Conservation (phyloP, 1,140 invertebrate species). For the Hylaeus volcanicus region DNA sequence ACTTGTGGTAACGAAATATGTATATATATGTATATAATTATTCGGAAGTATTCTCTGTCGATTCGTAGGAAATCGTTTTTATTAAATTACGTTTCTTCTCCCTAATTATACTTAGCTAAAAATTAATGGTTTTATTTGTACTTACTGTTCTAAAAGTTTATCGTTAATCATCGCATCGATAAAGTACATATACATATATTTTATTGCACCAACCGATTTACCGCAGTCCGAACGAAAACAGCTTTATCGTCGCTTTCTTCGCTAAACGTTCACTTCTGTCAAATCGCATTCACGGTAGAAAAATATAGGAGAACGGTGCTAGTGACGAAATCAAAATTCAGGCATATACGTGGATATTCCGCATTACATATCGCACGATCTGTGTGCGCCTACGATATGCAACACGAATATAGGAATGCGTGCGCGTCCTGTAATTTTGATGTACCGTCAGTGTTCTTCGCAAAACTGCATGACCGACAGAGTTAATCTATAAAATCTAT, state of each 20-base stretch:
- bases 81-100: conserved; percentile 32
- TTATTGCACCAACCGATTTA: conserved; percentile 72
- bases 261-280: conserved; percentile 35
- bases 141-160: conserved; percentile 62
- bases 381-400: background rate
- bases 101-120: conserved; percentile 37
- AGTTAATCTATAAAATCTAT: conserved; percentile 5
- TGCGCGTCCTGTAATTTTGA: conserved; percentile 38
- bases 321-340: conserved; percentile 54
- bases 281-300: conserved; percentile 51
- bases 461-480: conserved; percentile 1
- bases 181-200: conserved; percentile 65
- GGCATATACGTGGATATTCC: conserved; percentile 28
- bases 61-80: conserved; percentile 48
- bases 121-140: conserved; percentile 67
- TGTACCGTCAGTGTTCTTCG: background rate
- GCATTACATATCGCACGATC: conserved; percentile 22
- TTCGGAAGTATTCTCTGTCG: conserved; percentile 33
- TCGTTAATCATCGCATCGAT: conserved; percentile 56
- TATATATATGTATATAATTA: background rate
- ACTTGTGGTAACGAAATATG: background rate
- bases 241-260: conserved; percentile 36
- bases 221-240: conserved; percentile 35
- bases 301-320: conserved; percentile 56
- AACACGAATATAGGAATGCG: conserved; percentile 10